Base-by-base conservation (phyloP, 2,888 invertebrate species). In the Ellobium chinense region DNA sequence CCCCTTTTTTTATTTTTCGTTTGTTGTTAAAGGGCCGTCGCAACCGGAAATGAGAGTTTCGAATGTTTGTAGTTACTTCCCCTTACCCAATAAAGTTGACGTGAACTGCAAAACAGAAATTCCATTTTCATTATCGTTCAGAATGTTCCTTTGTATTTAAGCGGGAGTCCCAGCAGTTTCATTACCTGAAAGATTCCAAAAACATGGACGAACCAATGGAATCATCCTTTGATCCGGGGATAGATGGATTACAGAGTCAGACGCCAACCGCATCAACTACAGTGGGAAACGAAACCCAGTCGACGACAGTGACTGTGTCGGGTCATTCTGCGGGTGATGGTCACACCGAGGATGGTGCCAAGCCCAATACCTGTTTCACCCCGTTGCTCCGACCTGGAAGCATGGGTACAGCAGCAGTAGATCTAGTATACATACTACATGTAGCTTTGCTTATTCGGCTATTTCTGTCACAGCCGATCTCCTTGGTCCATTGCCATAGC, bases 371-470 rank as follows among this genome's bases (percentile, higher is more conserved):
- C 34, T 37, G 27, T 54, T 84, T 84, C 63, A 87, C 85, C 60
- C 88, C 88, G 56, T 82, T 89, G n/a, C 81, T 89, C 65, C 85
- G 89, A 18, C 89, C 89, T 75, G 89, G 89, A 29, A 89, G 88
- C 78, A 89, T 89, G 89, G 89, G 89, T 89, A 82, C 79, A 81
- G n/a, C 24, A 58, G 2, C 46, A 46, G 27, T 12, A 29, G 37
- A n/a, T n/a, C n/a, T n/a, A n/a, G n/a, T n/a, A n/a, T n/a, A n/a
- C n/a, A n/a, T n/a, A n/a, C n/a, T n/a, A n/a, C n/a, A n/a, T n/a
- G n/a, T n/a, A n/a, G n/a, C n/a, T n/a, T n/a, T n/a, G n/a, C n/a
- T n/a, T n/a, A n/a, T n/a, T n/a, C n/a, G n/a, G n/a, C n/a, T n/a
- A n/a, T n/a, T n/a, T n/a, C n/a, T n/a, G n/a, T n/a, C n/a, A n/a